These are phyloP conservation scores for Esox niger DNA, from an alignment of 2,113 vertebrate genomes.

Conservation along the genomic window DNA sequence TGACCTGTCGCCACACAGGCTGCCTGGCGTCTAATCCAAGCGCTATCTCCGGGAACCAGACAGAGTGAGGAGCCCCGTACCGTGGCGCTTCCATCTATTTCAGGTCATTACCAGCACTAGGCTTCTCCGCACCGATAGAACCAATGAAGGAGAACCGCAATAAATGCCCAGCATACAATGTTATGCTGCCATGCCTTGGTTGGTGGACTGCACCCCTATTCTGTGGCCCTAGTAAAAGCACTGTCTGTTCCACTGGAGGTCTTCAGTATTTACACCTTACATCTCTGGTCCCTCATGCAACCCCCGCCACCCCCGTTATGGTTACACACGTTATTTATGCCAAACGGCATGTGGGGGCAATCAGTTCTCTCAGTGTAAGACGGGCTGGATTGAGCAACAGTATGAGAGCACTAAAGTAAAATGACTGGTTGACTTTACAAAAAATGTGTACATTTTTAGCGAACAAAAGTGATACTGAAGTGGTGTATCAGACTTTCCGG, in stretches of 20 bases:
- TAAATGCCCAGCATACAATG: slow-evolving; percentile 50
- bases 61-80: slow-evolving; percentile 49
- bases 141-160: slow-evolving; percentile 64
- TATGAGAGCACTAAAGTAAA: slow-evolving; percentile 25
- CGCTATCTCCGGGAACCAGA: slow-evolving; percentile 57
- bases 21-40: slow-evolving; percentile 43
- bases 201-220: slow-evolving; percentile 20
- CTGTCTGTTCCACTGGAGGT: slow-evolving; percentile 12
- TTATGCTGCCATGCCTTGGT: slow-evolving; percentile 41
- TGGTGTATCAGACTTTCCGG: slow-evolving; percentile 12
- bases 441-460: no score
- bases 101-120: slow-evolving; percentile 55
- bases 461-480: no score
- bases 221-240: neutral
- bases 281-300: slow-evolving; percentile 37
- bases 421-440: slow-evolving; percentile 36
- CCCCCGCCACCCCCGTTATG: slow-evolving; percentile 32
- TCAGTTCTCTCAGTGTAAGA: slow-evolving; percentile 45
- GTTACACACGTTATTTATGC: slow-evolving; percentile 28
- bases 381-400: slow-evolving; percentile 58
- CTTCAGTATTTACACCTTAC: slow-evolving; percentile 31
- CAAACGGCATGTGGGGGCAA: slow-evolving; percentile 31
- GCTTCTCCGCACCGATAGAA: slow-evolving; percentile 50
- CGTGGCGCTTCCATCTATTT: slow-evolving; percentile 56
- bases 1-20: slow-evolving; percentile 40